Evolutionary conservation across 2,113 vertebrate species (phyloP), one percentile per base, ranked within the genome.

Genomic region (Anhinga anhinga): DNA sequence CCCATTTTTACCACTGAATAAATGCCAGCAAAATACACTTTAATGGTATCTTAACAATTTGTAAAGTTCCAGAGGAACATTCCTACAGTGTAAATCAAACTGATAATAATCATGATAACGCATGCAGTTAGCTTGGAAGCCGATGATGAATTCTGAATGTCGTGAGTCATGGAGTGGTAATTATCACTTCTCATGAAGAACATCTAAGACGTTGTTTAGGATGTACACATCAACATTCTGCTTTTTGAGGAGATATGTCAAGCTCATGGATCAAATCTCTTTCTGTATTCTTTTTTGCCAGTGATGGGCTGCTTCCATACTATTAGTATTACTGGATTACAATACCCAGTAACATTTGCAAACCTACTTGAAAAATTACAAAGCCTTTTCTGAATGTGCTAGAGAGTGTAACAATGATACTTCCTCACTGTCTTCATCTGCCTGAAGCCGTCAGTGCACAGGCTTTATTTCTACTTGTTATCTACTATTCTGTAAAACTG

Each of bases 31-130:
- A 69, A 85, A 88, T 61, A 27, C 0, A 4, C 27, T 95, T 92
- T 86, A 30, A 83, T 76, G 81, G 22, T 81, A 62, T 95, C 53
- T 88, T 91, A 97, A 95, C 87, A 92, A 92, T 88, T 74, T 72
- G 81, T 82, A 77, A 93, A 88, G 66, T 84, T 91, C 56, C 72
- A 83, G 23, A 81, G 70, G 88, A 93, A 40, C 9, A 15, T 58
- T 47, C 58, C n/a, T 53, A 38, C 13, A 6, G 42, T 38, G 53
- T 62, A 44, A 85, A 42, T 70, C 53, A 56, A 21, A 67, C 19
- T 61, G 38, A 59, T 85, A 73, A 81, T 56, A 78, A 88, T 82
- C 52, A 63, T 10, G 22, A 3, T 79, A 86, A 47, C 42, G n/a
- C n/a, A 38, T 45, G 40, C 17, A 71, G 42, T 88, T 90, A 78